Evolutionary conservation across 2,888 invertebrate genomes (phyloP).

Genomic region (Polylopha cassiicola): DNA sequence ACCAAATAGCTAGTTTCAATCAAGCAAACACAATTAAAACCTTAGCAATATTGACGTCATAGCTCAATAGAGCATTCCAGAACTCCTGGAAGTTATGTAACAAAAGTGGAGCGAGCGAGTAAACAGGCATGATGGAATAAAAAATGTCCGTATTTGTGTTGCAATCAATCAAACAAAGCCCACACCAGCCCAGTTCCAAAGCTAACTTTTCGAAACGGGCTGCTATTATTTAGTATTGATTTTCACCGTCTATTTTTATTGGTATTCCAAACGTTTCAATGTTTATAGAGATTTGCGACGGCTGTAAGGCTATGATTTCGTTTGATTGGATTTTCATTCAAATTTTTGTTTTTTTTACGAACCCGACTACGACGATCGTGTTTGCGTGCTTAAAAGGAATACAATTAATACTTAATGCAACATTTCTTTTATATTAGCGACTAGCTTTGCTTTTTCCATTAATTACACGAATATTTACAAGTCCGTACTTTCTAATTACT

Average conservation of each 20-base stretch:
- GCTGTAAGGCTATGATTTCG: slow-evolving; percentile 46
- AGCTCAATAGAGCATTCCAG: slow-evolving; percentile 8
- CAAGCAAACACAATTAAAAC: no score
- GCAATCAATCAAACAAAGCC: slow-evolving; percentile 73
- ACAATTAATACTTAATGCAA: no score
- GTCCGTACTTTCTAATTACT: no score
- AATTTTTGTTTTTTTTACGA: slow-evolving; percentile 26
- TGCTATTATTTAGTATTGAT: slow-evolving; percentile 68
- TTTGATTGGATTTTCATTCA: slow-evolving; percentile 46
- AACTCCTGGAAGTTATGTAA: slow-evolving; percentile 31
- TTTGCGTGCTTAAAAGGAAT: background rate
- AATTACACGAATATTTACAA: no score
- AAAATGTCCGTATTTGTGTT: slow-evolving; percentile 62
- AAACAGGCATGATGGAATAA: slow-evolving; percentile 60
- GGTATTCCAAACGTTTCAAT: slow-evolving; percentile 45
- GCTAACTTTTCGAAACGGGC: slow-evolving; percentile 59
- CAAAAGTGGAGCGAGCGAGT: slow-evolving; percentile 41
- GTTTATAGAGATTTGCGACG: slow-evolving; percentile 57
- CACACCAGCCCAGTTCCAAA: slow-evolving; percentile 47
- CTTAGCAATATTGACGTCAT: slow-evolving; percentile 2
- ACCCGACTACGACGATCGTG: background rate
- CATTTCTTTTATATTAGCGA: no score
- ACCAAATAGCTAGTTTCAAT: slow-evolving; percentile 2
- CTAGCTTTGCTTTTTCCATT: no score
- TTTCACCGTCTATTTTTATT: slow-evolving; percentile 58